phyloP scores from a whole-genome alignment of 2,888 invertebrate genomes.

The Dryobota labecula region DNA sequence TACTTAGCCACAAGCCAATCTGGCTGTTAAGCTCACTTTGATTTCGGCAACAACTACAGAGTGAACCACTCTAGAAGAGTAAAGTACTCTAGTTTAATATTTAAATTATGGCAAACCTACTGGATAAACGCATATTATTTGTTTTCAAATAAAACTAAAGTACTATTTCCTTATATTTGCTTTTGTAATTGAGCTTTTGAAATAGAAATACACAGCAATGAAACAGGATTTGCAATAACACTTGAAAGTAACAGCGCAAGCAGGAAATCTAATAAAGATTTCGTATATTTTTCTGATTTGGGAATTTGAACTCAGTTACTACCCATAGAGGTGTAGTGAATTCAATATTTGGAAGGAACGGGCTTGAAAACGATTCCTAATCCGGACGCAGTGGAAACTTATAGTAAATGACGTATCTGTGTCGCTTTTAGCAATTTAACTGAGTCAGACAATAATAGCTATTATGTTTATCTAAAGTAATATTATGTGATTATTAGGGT shows the following conservation, averaged over 20 bases:
- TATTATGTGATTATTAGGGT: slow-evolving; percentile 14
- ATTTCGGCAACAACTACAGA: not conserved
- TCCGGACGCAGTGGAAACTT: slow-evolving; percentile 42
- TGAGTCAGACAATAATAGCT: slow-evolving; percentile 1
- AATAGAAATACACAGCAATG: slow-evolving; percentile 59
- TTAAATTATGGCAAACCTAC: not conserved
- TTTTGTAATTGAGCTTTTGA: slow-evolving; percentile 39
- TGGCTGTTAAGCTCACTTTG: no score
- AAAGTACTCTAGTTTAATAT: slow-evolving; percentile 5
- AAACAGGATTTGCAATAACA: slow-evolving; percentile 60
- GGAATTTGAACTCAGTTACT: slow-evolving; percentile 14
- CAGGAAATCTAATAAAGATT: slow-evolving; percentile 59
- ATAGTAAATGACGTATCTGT: slow-evolving; percentile 40
- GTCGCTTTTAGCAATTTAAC: slow-evolving; percentile 33
- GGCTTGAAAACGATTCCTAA: slow-evolving; percentile 43
- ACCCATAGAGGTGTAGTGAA: slow-evolving; percentile 17
- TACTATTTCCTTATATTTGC: slow-evolving; percentile 35
- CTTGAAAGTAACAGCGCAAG: slow-evolving; percentile 54
- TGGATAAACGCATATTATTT: not conserved
- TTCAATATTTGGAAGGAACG: slow-evolving; percentile 27
- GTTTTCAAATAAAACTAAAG: slow-evolving; percentile 26
- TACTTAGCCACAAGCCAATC: no score
- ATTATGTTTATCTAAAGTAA: not conserved
- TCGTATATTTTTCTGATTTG: slow-evolving; percentile 23
- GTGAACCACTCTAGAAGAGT: not conserved